Conservation (phyloP, 2,888 invertebrate genomes). For the Malthinus seriepunctatus region DNA sequence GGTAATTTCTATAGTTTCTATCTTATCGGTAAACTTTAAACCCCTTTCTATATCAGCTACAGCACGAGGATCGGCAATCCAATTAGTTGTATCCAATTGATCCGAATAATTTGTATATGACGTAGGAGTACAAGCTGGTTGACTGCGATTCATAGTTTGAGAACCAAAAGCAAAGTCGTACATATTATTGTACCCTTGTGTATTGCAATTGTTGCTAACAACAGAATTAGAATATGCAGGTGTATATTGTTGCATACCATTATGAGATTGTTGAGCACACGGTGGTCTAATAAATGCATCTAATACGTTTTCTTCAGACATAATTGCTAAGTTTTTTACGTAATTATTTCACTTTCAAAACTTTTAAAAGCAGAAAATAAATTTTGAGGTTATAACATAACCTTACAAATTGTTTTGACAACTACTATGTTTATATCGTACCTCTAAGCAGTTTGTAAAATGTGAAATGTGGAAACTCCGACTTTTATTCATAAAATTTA, state of each 20-base stretch:
- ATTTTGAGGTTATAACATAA: too few species aligned
- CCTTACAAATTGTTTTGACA: too few species aligned
- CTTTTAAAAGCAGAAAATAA: too few species aligned
- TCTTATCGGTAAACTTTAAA: constrained; percentile 43
- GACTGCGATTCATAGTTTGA: constrained; percentile 30
- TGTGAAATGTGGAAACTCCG: too few species aligned
- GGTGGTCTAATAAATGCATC: constrained; percentile 24
- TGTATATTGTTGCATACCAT: constrained; percentile 22
- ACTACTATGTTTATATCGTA: too few species aligned
- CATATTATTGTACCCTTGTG: constrained; percentile 22
- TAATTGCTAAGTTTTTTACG: background rate
- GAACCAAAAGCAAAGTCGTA: constrained; percentile 33
- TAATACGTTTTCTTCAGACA: constrained; percentile 17
- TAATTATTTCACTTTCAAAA: too few species aligned
- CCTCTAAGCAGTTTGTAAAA: too few species aligned
- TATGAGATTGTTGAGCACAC: constrained; percentile 34
- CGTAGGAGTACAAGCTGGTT: constrained; percentile 25
- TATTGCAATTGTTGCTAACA: constrained; percentile 19
- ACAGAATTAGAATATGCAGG: constrained; percentile 23
- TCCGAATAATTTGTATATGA: constrained; percentile 14
- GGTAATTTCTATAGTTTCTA: constrained; percentile 46
- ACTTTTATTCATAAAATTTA: too few species aligned
- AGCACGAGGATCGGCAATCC: constrained; percentile 36
- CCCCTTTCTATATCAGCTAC: constrained; percentile 34
- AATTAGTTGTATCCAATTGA: constrained; percentile 26